Evolutionary conservation across 2,888 invertebrate genomes (phyloP).

Genomic region (Smittia sp.): DNA sequence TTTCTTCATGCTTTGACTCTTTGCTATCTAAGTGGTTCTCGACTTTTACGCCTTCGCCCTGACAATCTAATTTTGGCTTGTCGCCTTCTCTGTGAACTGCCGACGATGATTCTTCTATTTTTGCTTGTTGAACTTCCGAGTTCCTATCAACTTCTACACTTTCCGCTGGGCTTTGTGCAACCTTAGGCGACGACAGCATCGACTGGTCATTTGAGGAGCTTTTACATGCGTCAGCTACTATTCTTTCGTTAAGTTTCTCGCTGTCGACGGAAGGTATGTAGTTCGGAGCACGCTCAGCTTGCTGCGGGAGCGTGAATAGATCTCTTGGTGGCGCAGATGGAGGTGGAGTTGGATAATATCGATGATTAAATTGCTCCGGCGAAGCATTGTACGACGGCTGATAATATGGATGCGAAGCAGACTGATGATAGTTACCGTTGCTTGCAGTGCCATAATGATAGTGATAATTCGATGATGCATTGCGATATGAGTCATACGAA

Average conservation of each 20-base stretch:
- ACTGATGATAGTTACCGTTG: background rate
- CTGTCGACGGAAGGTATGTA: background rate
- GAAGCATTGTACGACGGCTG: background rate
- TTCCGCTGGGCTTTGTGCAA: too few relatives aligned
- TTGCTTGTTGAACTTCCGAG: background rate
- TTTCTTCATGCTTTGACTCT: background rate
- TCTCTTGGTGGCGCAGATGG: conserved; percentile 23
- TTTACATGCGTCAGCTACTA: background rate
- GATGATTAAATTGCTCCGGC: conserved; percentile 3
- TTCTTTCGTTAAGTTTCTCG: background rate
- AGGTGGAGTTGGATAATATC: conserved; percentile 19
- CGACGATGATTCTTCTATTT: background rate
- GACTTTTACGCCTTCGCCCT: background rate
- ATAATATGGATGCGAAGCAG: conserved; percentile 7
- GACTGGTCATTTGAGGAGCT: background rate
- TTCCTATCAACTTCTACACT: background rate
- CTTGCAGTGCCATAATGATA: conserved; percentile 3
- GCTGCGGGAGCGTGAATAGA: background rate
- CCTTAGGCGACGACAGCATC: background rate
- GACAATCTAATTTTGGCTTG: background rate
- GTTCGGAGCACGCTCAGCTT: background rate
- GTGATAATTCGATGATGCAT: conserved; percentile 29
- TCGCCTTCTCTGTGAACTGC: background rate
- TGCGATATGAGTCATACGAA: conserved; percentile 27
- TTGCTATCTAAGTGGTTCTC: background rate